A percentile compares a stretch with the other conserved stretches of the same genome.
These are phyloP conservation scores for Miichthys miiuy DNA, from an alignment of 2,797 vertebrate species.

Conservation along the genomic window DNA sequence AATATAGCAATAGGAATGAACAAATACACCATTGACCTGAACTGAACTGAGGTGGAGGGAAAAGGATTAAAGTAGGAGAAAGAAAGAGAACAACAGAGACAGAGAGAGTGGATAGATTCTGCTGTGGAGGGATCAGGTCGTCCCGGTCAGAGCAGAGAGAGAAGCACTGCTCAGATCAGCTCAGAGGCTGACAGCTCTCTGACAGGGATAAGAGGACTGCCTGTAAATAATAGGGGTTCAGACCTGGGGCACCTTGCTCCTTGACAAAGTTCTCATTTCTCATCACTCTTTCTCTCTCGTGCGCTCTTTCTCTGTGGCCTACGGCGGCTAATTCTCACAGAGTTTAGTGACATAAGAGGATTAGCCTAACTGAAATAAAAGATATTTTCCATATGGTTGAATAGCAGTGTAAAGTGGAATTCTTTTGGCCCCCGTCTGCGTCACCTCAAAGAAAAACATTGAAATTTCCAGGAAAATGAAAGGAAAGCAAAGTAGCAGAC, in stretches of 20 bases:
- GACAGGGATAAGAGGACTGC: constrained; percentile 68
- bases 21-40: neutral
- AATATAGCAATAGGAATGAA: neutral
- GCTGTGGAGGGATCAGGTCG: constrained; percentile 33
- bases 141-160: constrained; percentile 42
- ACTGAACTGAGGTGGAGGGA: neutral
- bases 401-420: constrained; percentile 36
- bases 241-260: constrained; percentile 61
- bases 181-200: constrained; percentile 71
- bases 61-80: neutral
- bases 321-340: neutral
- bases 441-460: constrained; percentile 53
- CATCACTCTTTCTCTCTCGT: constrained; percentile 34
- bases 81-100: neutral
- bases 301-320: constrained; percentile 29
- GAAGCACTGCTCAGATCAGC: constrained; percentile 68
- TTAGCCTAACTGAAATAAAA: constrained; percentile 7
- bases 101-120: constrained; percentile 42
- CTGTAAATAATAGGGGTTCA: constrained; percentile 79
- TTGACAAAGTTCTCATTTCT: constrained; percentile 58
- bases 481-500: constrained; percentile 51
- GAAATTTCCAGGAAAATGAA: constrained; percentile 58
- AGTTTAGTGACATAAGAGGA: constrained; percentile 13
- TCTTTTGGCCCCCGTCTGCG: constrained; percentile 9
- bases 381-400: constrained; percentile 57